phyloP scores from a whole-genome alignment of 37 sponge, comb jelly and placozoan species.

The Haliclona indistincta region DNA sequence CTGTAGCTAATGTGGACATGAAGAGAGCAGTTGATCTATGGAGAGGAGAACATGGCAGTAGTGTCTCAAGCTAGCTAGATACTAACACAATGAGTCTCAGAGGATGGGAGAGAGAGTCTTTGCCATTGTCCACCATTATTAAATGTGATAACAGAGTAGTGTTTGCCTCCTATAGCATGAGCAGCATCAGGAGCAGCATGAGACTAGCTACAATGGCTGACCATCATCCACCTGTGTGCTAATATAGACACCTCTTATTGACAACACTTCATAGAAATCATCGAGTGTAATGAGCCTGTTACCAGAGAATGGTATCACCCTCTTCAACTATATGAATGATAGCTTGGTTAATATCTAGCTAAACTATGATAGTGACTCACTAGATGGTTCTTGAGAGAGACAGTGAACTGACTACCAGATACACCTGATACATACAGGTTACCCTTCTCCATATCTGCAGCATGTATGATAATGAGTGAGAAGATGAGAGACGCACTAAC shows the following conservation, averaged over 20 bases:
- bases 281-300: slow-evolving; percentile 5
- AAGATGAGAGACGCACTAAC: slow-evolving; percentile 9
- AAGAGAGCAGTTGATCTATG: too few relatives aligned
- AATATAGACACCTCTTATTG: slow-evolving; percentile 65
- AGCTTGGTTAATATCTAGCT: too few relatives aligned
- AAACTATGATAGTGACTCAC: slow-evolving; percentile 33
- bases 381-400: slow-evolving; percentile 58
- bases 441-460: slow-evolving; percentile 21
- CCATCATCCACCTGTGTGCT: slow-evolving; percentile 25
- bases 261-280: slow-evolving; percentile 75
- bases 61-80: too few relatives aligned
- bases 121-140: slow-evolving; percentile 69
- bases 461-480: neutral
- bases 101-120: slow-evolving; percentile 19
- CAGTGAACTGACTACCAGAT: slow-evolving; percentile 35
- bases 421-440: slow-evolving; percentile 50
- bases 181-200: neutral
- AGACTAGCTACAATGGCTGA: too few relatives aligned
- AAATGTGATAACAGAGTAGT: slow-evolving; percentile 58
- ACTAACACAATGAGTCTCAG: slow-evolving; percentile 34
- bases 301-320: too few relatives aligned
- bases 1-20: slow-evolving; percentile 52
- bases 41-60: too few relatives aligned
- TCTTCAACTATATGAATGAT: too few relatives aligned
- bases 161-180: slow-evolving; percentile 1